Conservation (phyloP, 2,113 vertebrate species). For the Thamnaconus septentrionalis region DNA sequence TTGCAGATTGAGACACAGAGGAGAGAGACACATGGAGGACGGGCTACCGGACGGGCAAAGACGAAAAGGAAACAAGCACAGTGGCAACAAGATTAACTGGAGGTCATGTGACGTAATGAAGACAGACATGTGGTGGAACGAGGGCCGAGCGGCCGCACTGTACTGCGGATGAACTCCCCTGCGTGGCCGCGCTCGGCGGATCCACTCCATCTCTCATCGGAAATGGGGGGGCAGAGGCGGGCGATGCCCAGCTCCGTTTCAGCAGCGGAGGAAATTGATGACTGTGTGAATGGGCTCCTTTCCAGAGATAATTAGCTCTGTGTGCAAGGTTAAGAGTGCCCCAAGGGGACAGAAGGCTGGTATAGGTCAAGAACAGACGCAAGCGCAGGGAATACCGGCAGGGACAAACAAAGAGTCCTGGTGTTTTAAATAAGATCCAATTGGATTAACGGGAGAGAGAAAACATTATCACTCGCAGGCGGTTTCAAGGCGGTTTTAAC, state of each 20-base stretch:
- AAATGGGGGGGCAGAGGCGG: slow-evolving; percentile 53
- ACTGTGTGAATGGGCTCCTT: slow-evolving; percentile 66
- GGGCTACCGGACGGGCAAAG: slow-evolving; percentile 57
- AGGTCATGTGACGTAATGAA: slow-evolving; percentile 65
- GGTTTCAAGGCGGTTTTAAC: not conserved
- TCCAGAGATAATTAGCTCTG: slow-evolving; percentile 75
- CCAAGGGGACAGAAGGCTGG: slow-evolving; percentile 40
- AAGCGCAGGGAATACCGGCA: slow-evolving; percentile 13
- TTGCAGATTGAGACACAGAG: slow-evolving; percentile 43
- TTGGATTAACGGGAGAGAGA: slow-evolving; percentile 8
- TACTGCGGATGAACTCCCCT: slow-evolving; percentile 51
- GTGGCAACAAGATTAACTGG: slow-evolving; percentile 50
- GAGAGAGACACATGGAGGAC: slow-evolving; percentile 18
- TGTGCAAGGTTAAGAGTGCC: slow-evolving; percentile 60
- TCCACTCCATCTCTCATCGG: slow-evolving; percentile 63
- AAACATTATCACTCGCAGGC: slow-evolving; percentile 1
- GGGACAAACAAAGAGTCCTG: slow-evolving; percentile 39
- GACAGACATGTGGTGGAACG: slow-evolving; percentile 48
- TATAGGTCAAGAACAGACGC: slow-evolving; percentile 62
- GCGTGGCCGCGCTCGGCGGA: slow-evolving; percentile 42
- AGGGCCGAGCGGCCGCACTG: slow-evolving; percentile 51
- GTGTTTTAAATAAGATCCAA: slow-evolving; percentile 26
- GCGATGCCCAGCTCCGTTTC: slow-evolving; percentile 59
- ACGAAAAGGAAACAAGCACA: slow-evolving; percentile 52
- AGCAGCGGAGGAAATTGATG: slow-evolving; percentile 65